Base-by-base conservation (phyloP, 1,140 invertebrate genomes). In the Caenorhabditis inopinata region DNA sequence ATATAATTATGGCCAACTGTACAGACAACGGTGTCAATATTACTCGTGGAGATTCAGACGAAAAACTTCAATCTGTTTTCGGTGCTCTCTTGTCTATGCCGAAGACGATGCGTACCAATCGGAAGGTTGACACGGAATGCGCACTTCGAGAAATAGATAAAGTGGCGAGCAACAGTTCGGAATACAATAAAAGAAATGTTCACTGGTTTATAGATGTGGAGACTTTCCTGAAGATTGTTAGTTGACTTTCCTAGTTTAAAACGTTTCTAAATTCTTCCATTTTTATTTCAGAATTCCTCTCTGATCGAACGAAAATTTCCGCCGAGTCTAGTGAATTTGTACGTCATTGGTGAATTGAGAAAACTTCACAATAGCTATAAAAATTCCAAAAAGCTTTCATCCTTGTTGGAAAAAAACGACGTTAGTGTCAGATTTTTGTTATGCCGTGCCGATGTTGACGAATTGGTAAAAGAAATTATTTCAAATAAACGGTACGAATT, bases 141-240 rank as follows among this genome's bases (percentile, higher is more conserved):
- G 32, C 58, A 7, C 35, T 68, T 68, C 58, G 58, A 11, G 58
- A 68, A 68, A 68, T 68, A n/a, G 58, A 42, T 9, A 68, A 38
- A 38, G 23, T 68, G n/a, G n/a, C 3, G 4, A 38, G n/a, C 2
- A 1, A 0, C 16, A 18, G 27, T 9, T 25, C 18, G 27, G 6
- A 51, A 11, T 68, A 1, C 32, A 16, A 38, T 21, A 68, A 38
- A 18, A 29, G 38, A 18, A 29, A 38, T 21, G 16, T 68, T 35
- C 58, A 68, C n/a, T 68, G 58, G 58, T 68, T 68, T 21, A 27
- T 42, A 0, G 58, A 68, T 42, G 32, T 16, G 1, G 58, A 68
- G 5, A 68, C n/a, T 16, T 38, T 68, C n/a, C 11, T 68, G 0
- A 42, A 38, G 5, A 42, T 42, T 42, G 38, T 21, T 38, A 38